Conservation (phyloP, 2,888 invertebrate species). For the Parnassius smintheus region DNA sequence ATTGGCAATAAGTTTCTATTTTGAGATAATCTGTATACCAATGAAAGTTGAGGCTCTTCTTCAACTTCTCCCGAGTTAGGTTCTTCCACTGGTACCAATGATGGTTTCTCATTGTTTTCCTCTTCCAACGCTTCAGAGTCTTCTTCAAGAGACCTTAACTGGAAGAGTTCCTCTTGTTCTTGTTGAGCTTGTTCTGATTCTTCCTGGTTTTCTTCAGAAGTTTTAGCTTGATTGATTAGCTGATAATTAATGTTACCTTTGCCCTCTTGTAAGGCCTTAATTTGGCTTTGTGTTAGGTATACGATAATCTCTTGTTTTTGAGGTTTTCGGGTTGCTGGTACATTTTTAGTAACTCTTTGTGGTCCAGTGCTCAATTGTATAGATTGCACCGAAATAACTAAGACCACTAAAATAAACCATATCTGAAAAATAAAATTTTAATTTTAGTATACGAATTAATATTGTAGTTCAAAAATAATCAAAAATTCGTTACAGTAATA, state of each 20-base stretch:
- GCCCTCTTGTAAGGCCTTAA: slow-evolving; percentile 50
- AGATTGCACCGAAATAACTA: slow-evolving; percentile 43
- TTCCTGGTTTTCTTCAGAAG: slow-evolving; percentile 30
- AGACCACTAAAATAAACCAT: slow-evolving; percentile 40
- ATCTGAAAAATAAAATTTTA: slow-evolving; percentile 45
- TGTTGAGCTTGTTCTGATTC: slow-evolving; percentile 30
- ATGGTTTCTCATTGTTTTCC: slow-evolving; percentile 5
- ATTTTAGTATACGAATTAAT: too few species aligned
- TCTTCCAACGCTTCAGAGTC: slow-evolving; percentile 9
- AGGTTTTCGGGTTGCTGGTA: slow-evolving; percentile 28
- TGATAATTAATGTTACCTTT: slow-evolving; percentile 29
- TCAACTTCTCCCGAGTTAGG: slow-evolving; percentile 16
- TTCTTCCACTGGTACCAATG: slow-evolving; percentile 20
- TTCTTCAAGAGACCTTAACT: slow-evolving; percentile 7
- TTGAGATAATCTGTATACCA: slow-evolving; percentile 12
- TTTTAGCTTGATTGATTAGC: slow-evolving; percentile 25
- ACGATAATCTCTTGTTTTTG: slow-evolving; percentile 53
- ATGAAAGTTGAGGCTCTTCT: slow-evolving; percentile 15
- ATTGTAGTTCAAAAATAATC: too few species aligned
- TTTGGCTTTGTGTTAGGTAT: slow-evolving; percentile 63
- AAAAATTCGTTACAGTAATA: too few species aligned
- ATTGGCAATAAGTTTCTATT: slow-evolving; percentile 20
- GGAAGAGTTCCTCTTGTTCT: slow-evolving; percentile 21
- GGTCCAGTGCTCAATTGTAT: slow-evolving; percentile 45
- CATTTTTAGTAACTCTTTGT: slow-evolving; percentile 42